These are phyloP conservation scores for Nasonia oneida DNA, from an alignment of 2,888 invertebrate species.

Conservation along the genomic window DNA sequence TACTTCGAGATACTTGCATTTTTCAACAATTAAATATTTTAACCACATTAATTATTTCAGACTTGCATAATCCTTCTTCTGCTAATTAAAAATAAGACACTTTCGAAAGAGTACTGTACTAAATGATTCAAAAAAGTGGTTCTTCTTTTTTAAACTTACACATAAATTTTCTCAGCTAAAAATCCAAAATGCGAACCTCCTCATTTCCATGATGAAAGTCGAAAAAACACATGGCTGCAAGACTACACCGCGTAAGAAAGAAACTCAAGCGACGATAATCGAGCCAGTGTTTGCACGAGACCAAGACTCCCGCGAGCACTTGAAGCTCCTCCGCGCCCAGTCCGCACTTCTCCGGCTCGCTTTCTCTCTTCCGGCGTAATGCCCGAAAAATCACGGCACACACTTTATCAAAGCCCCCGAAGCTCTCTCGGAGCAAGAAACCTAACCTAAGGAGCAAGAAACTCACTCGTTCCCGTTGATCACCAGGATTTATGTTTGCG, in stretches of 20 bases:
- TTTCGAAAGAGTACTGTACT: no score
- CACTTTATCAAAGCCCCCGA: constrained; percentile 50
- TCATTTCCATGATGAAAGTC: background rate
- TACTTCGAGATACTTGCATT: no score
- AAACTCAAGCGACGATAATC: constrained; percentile 27
- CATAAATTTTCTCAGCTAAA: no score
- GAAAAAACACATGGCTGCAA: background rate
- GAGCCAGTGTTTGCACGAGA: background rate
- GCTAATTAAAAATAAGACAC: no score
- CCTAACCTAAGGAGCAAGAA: constrained; percentile 40
- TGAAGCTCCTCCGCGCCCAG: background rate
- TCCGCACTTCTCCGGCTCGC: background rate
- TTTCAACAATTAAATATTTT: no score
- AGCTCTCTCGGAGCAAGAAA: constrained; percentile 5
- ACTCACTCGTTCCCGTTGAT: constrained; percentile 47
- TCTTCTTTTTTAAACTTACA: no score
- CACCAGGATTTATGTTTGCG: constrained; percentile 51
- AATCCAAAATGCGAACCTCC: no score
- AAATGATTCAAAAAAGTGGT: no score
- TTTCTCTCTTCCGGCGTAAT: constrained; percentile 20
- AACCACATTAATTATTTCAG: no score
- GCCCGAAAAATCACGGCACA: constrained; percentile 44
- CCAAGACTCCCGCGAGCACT: background rate
- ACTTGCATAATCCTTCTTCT: no score
- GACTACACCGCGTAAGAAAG: background rate